Base-by-base conservation (phyloP, 2,888 invertebrate genomes). In the Dasypogon diadema region DNA sequence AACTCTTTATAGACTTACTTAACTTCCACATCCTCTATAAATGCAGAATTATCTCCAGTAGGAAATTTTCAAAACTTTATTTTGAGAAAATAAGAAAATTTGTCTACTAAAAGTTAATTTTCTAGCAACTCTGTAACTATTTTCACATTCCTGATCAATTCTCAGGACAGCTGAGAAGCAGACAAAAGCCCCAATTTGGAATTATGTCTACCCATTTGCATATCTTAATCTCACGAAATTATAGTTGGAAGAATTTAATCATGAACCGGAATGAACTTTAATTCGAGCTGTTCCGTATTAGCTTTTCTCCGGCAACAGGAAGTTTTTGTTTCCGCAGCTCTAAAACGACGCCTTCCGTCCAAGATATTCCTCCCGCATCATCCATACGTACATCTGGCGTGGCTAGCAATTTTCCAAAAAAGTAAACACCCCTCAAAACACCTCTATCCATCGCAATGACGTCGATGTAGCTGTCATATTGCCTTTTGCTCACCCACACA, bases 201-300 rank as follows among this genome's bases (percentile, higher is more conserved):
- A 34, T 37, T 60, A 37, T 34, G 10, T 34, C 16, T 18, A n/a
- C 30, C n/a, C 60, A 60, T 60, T 60, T 60, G 60, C 60, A 60
- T 60, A 60, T 60, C 60, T 60, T 60, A 60, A 60, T 60, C 60
- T 60, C 6, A 18, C 42, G 60, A 60, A 60, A 60, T 42, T 60
- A 30, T 60, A 60, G 37, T 60, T 37, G 37, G 34, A 60, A 30
- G 42, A 60, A 60, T 60, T 60, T 60, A 60, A 60, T 60, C 60
- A 60, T 42, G 60, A 60, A 12, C 16, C 21, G 12, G 37, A 60
- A 60, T 60, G 60, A 18, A 60, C 60, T 18, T 34, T 60, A 37
- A 60, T 60, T 37, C 37, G 34, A 21, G 37, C 37, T 21, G 18
- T 34, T 6, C 10, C 21, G 37, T 30, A 60, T 37, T 60, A 60